phyloP scores from a whole-genome alignment of 2,888 invertebrate species.

The Xanthia togata region DNA sequence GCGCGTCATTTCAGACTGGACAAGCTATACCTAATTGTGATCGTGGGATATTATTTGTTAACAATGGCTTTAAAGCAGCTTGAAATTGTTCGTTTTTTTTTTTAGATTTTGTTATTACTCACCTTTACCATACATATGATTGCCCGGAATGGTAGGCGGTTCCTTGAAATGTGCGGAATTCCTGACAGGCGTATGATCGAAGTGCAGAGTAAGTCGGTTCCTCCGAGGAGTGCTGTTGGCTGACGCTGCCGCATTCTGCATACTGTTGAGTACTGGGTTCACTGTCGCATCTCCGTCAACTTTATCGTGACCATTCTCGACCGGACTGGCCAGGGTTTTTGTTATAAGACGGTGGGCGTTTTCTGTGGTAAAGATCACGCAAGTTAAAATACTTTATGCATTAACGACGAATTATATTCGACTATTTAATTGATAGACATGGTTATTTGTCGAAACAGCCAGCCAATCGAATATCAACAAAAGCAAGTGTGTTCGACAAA shows the following conservation, averaged over 20 bases:
- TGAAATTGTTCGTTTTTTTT: too few species aligned
- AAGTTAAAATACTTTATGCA: not conserved
- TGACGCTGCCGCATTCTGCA: conserved; percentile 79
- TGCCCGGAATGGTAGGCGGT: conserved; percentile 86
- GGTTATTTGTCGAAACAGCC: not conserved
- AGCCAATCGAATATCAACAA: not conserved
- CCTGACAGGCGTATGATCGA: conserved; percentile 93
- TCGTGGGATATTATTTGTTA: too few species aligned
- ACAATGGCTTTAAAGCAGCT: too few species aligned
- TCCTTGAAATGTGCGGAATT: conserved; percentile 95
- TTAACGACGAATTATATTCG: not conserved
- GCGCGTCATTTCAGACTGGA: too few species aligned
- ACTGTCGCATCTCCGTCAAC: conserved; percentile 79
- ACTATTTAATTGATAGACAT: not conserved
- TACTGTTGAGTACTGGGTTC: conserved; percentile 68
- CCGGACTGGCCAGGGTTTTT: conserved; percentile 82
- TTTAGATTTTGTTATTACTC: not conserved
- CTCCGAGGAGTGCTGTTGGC: conserved; percentile 89
- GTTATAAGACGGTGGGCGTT: conserved; percentile 93
- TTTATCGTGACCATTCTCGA: conserved; percentile 84
- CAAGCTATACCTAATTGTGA: too few species aligned
- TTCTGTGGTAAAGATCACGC: conserved; percentile 85
- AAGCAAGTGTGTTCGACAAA: not conserved
- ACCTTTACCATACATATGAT: conserved; percentile 85
- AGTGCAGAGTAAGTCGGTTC: conserved; percentile 93